Base-by-base conservation (phyloP, 2,888 invertebrate genomes). In the Brachyopa scutellaris region DNA sequence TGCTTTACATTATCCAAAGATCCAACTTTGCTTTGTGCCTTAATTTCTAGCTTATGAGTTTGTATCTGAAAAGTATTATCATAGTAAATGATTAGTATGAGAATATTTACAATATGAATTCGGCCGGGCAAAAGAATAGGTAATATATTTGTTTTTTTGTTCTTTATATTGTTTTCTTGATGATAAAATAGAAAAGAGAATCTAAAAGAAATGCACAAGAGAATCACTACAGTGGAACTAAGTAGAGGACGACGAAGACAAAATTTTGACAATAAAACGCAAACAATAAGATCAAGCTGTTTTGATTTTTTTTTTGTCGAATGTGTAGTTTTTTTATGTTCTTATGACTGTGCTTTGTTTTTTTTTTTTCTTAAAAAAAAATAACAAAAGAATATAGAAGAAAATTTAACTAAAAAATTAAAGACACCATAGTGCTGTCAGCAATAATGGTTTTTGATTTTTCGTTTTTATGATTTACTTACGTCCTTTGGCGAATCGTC, bases 11-110 rank as follows among this genome's bases (percentile, higher is more conserved):
- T 97, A 91, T 97, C 96, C 92, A 97, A 89, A 69, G 97, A 97
- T 86, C 97, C 97, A 86, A 98, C 93, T 92, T 97, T 97, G 91
- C 97, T 97, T 91, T 95, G 94, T 85, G 95, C 97, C 92, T 97
- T 97, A 92, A 97, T 94, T 87, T 97, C 97, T 91, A 97, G 91
- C 92, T 97, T 97, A 92, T 96, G 95, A 87, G 94, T 95, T 92
- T 96, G 95, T 88, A 97, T 97, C 96, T 96, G 89, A 88, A 89
- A 89, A 85, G 86, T 85, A 84, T 74, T 66, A 57, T 29, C 51
- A 67, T 49, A 26, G 11, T 23, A 42, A 57, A 64, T 59, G 57
- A 76, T 76, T 82, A 82, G 70, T 70, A 77, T 70, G 70, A 8
- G 47, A 45, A 70, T 70, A 80, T 80, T 53, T 76, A 80, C 80